A percentile compares a stretch with the other conserved stretches of the same genome.
phyloP scores from a whole-genome alignment of 2,113 vertebrate species.

The Siphamia tubifer region DNA sequence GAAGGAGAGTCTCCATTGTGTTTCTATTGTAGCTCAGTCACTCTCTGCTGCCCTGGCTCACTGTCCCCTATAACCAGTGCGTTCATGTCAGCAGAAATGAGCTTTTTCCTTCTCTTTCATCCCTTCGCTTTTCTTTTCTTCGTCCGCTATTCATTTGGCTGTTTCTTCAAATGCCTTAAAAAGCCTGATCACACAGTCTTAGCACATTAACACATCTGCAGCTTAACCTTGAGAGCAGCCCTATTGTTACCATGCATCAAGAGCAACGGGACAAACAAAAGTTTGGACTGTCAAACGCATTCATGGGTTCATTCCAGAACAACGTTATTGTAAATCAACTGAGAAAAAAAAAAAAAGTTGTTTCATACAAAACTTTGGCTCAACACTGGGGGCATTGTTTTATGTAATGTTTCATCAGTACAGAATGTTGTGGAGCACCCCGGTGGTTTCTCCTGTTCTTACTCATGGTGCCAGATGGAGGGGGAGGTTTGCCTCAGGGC shows the following conservation, averaged over 20 bases:
- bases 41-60: conserved; percentile 73
- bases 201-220: conserved; percentile 56
- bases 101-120: conserved; percentile 61
- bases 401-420: conserved; percentile 35
- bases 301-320: conserved; percentile 39
- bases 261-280: conserved; percentile 58
- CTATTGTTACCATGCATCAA: conserved; percentile 27
- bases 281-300: conserved; percentile 41
- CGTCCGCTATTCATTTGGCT: conserved; percentile 37
- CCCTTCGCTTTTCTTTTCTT: conserved; percentile 45
- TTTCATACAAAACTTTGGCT: conserved; percentile 40
- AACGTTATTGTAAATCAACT: conserved; percentile 23
- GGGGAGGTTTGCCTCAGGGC: conserved; percentile 49
- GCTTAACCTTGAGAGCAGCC: conserved; percentile 57
- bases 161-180: conserved; percentile 51
- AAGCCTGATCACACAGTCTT: conserved; percentile 41
- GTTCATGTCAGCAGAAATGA: conserved; percentile 71
- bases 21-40: conserved; percentile 72
- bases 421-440: conserved; percentile 18
- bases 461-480: conserved; percentile 50
- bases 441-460: conserved; percentile 48
- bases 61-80: conserved; percentile 59
- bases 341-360: conserved; percentile 28
- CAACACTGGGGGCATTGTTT: conserved; percentile 57
- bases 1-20: conserved; percentile 62